Evolutionary conservation across 2,797 vertebrate genomes (phyloP).

Genomic region (Tinamus major): DNA sequence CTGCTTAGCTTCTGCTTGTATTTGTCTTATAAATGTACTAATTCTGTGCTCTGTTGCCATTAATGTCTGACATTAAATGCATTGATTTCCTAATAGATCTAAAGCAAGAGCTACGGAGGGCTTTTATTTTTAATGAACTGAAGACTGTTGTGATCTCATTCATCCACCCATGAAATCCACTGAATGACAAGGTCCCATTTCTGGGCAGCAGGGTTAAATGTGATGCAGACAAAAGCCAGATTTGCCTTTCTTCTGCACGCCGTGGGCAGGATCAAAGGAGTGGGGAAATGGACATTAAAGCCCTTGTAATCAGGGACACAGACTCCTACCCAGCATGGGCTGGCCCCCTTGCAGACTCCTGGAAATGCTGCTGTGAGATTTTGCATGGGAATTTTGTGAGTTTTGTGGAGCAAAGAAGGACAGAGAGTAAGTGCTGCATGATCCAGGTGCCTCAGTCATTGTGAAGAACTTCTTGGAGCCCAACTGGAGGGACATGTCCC

Average conservation of each 20-base stretch:
- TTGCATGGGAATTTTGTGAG: not conserved
- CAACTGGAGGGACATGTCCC: fast-evolving
- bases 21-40: conserved; percentile 42
- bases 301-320: conserved; percentile 59
- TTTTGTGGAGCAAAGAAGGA: not conserved
- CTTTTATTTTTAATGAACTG: conserved; percentile 69
- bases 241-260: conserved; percentile 66
- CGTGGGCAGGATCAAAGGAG: conserved; percentile 69
- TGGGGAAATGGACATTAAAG: conserved; percentile 67
- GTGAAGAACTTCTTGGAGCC: not conserved
- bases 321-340: conserved; percentile 62
- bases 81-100: conserved; percentile 48
- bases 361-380: conserved; percentile 12
- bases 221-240: conserved; percentile 71
- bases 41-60: not conserved
- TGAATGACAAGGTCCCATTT: conserved; percentile 72
- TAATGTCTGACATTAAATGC: conserved; percentile 32
- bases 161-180: conserved; percentile 73
- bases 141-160: conserved; percentile 62
- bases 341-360: conserved; percentile 44
- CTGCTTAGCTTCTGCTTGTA: conserved; percentile 45
- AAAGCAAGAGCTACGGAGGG: not conserved
- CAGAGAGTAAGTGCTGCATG: not conserved
- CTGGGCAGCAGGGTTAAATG: conserved; percentile 60
- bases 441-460: not conserved